Evolutionary conservation across 1,140 invertebrate genomes (phyloP), one percentile per base, ranked within the genome.

Genomic region (Magallana ariakensis): DNA sequence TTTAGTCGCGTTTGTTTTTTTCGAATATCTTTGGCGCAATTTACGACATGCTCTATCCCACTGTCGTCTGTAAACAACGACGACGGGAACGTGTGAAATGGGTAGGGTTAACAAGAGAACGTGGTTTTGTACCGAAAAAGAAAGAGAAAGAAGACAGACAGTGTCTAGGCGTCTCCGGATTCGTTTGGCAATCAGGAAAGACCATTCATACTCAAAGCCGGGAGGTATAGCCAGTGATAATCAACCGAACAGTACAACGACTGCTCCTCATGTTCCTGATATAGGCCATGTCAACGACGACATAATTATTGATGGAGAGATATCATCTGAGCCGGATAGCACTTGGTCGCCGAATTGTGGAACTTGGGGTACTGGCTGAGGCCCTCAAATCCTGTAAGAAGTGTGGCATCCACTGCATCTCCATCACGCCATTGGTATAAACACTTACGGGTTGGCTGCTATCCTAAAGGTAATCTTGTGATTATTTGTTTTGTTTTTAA

Each of bases 321-420:
- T 15, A n/a, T 80, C 33, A 6, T 80, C 70, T 26, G 19, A 80
- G 22, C 19, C 19, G 70, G 33, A 80, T 22, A 46, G 22, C 19
- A 19, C 16, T 16, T 53, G 84, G 84, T 0, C 60, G 62, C 26
- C 84, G 58, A 4, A 70, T 85, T 15, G 62, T 85, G 8, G 84
- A 85, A 46, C 60, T 70, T 11, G 84, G 84, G 13, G 84, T 85
- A 33, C 54, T 75, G 19, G 84, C 84, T 11, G 84, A 85, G 13
- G 62, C 33, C 22, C 62, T 85, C 8, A 46, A 26, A 54, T 26
- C 58, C 7, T 85, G 84, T 22, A n/a, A 56, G 2, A 70, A 70
- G 58, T 85, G 84, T 85, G 60, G 62, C 16, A n/a, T 70, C 84
- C 62, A 11, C 84, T 85, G 7, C 62, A 85, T 11, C 66, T 85